These are phyloP conservation scores for Epicampocera succincta DNA, from an alignment of 2,888 invertebrate genomes.

Conservation along the genomic window DNA sequence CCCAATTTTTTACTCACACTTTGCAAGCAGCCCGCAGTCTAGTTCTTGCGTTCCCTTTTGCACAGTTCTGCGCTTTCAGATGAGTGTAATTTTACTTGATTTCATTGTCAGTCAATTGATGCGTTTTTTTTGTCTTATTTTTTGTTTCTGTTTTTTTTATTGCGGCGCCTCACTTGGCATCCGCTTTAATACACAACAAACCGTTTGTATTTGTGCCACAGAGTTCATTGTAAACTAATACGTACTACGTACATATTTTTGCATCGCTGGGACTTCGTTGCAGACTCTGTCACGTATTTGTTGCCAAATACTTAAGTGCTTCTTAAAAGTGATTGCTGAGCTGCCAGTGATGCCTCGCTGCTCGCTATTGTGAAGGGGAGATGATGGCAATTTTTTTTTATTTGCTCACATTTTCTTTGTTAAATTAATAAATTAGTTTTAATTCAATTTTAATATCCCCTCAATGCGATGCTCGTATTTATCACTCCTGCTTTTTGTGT, in stretches of 20 bases:
- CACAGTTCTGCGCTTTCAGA: constrained; percentile 1
- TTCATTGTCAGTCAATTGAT: constrained; percentile 58
- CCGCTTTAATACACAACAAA: not conserved
- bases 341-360: constrained; percentile 59
- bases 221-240: too few species aligned
- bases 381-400: constrained; percentile 60
- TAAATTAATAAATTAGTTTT: constrained; percentile 6
- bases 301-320: constrained; percentile 67
- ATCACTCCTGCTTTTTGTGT: not conserved
- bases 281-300: constrained; percentile 41
- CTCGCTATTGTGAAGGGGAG: constrained; percentile 40
- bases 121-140: constrained; percentile 18
- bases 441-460: constrained; percentile 29
- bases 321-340: constrained; percentile 65
- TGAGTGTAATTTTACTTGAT: constrained; percentile 41
- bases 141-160: not conserved
- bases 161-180: not conserved
- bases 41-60: not conserved
- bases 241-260: constrained; percentile 1
- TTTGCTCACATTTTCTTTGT: constrained; percentile 6
- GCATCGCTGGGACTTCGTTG: constrained; percentile 8
- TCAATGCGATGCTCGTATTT: constrained; percentile 19
- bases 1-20: not conserved
- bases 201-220: too few species aligned
- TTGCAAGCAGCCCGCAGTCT: constrained; percentile 8